Conservation (phyloP, 2,888 invertebrate species). For the Cheilosia impressa region DNA sequence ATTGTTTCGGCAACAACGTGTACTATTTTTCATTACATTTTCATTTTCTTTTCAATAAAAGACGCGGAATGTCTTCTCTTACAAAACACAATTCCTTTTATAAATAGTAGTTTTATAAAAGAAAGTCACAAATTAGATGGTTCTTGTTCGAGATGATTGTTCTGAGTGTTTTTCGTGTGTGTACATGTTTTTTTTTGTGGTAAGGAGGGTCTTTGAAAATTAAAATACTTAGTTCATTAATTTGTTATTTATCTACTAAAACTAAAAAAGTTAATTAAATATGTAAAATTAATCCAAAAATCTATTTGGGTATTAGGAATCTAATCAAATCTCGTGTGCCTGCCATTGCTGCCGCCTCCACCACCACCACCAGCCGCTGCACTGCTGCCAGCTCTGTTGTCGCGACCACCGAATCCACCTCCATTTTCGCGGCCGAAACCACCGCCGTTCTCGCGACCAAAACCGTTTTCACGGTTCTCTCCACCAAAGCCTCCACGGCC, state of each 20-base stretch:
- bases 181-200: not conserved
- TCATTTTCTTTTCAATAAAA: constrained; percentile 16
- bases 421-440: constrained; percentile 2
- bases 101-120: constrained; percentile 16
- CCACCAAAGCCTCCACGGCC: constrained; percentile 56
- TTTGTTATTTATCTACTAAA: constrained; percentile 70
- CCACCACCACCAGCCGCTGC: constrained; percentile 45
- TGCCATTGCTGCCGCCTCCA: constrained; percentile 23
- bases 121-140: constrained; percentile 16
- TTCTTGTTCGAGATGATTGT: constrained; percentile 29
- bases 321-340: constrained; percentile 73
- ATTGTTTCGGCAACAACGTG: constrained; percentile 1
- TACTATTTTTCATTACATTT: not conserved
- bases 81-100: constrained; percentile 42
- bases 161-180: not conserved
- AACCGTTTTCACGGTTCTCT: constrained; percentile 65
- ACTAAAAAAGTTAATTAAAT: constrained; percentile 63
- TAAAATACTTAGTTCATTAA: constrained; percentile 63
- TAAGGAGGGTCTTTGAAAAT: constrained; percentile 37
- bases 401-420: constrained; percentile 72
- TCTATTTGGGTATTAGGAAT: constrained; percentile 38
- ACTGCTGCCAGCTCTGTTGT: constrained; percentile 75
- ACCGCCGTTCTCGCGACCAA: constrained; percentile 37
- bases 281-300: constrained; percentile 60
- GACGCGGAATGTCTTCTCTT: constrained; percentile 65